Conservation (phyloP, 2,113 vertebrate species). For the Cheirogaleus medius region DNA sequence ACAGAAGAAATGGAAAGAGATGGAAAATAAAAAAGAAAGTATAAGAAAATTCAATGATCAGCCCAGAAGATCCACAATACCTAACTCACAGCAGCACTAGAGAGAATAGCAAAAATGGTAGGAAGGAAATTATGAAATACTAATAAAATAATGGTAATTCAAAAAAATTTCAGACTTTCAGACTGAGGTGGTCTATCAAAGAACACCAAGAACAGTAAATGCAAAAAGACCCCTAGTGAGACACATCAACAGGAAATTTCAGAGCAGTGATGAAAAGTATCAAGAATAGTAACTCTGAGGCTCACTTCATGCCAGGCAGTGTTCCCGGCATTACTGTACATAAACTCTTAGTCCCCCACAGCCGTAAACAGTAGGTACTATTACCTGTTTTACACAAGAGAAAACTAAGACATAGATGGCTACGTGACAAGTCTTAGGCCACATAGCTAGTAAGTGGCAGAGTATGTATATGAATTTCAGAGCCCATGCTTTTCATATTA, state of each 20-base stretch:
- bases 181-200: not conserved
- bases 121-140: not conserved
- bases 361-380: not conserved
- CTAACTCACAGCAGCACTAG: not conserved
- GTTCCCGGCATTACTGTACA: not conserved
- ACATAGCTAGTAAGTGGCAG: no score
- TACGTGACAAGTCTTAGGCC: not conserved
- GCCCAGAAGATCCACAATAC: not conserved
- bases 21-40: not conserved
- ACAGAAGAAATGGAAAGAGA: not conserved
- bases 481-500: accelerated
- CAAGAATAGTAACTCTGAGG: not conserved
- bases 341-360: not conserved
- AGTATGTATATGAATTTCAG: not conserved
- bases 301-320: not conserved
- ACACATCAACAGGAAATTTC: not conserved
- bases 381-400: not conserved
- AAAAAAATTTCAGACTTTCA: not conserved
- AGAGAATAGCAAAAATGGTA: not conserved
- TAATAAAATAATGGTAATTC: not conserved
- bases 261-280: not conserved
- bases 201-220: not conserved
- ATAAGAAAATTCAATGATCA: not conserved
- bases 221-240: not conserved
- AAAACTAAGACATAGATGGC: not conserved